Conservation (phyloP, 2,797 vertebrate genomes). For the Acanthurus tractus region DNA sequence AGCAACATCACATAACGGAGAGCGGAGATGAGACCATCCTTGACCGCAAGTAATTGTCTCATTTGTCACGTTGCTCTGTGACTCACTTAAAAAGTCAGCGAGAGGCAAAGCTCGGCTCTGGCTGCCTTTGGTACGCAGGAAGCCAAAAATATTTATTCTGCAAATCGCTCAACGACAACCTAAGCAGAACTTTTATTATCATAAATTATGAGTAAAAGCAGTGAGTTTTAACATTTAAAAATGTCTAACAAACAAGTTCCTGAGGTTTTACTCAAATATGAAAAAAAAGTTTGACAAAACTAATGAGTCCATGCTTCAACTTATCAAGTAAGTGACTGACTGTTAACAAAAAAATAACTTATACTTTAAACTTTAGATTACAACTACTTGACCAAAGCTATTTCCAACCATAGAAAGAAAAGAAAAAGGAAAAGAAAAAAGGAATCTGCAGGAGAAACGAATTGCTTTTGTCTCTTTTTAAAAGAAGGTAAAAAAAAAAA, state of each 20-base stretch:
- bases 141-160: slow-evolving; percentile 4
- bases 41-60: slow-evolving; percentile 52
- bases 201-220: no score
- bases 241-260: no score
- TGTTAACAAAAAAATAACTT: not conserved
- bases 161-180: not conserved
- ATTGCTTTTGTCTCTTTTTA: no score
- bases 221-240: no score
- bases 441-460: no score
- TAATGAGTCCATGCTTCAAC: no score
- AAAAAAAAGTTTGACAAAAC: no score
- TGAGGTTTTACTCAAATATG: no score
- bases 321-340: no score
- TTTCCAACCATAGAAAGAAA: no score
- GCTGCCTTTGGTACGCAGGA: slow-evolving; percentile 5
- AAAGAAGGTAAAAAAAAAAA: not conserved
- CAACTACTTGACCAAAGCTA: not conserved
- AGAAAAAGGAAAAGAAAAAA: not conserved
- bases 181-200: no score
- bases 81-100: slow-evolving; percentile 12
- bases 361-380: not conserved
- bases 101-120: not conserved
- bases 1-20: slow-evolving; percentile 19
- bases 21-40: slow-evolving; percentile 34
- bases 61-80: slow-evolving; percentile 43